Conservation (phyloP, 35 echinoderm and acorn worm genomes). For the Ptychodera flava region DNA sequence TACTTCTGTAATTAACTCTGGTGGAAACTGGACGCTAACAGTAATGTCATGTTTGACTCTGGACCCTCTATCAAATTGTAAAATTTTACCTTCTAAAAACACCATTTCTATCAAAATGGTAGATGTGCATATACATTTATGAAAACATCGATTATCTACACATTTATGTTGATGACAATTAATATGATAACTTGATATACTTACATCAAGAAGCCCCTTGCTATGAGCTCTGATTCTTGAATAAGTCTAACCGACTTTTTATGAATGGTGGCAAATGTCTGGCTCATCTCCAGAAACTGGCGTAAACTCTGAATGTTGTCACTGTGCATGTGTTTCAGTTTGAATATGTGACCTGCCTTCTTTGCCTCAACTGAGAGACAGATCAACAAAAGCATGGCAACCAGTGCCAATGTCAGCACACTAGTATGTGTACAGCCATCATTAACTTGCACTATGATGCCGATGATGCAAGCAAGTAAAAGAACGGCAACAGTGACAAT, state of each 20-base stretch:
- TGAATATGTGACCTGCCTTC: background rate
- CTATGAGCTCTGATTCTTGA: background rate
- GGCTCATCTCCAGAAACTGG: background rate
- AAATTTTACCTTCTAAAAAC: too few relatives aligned
- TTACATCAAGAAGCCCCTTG: background rate
- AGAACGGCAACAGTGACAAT: background rate
- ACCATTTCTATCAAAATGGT: too few relatives aligned
- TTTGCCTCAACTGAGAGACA: background rate
- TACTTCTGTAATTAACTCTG: too few relatives aligned
- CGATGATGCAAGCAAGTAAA: background rate
- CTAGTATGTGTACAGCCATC: background rate
- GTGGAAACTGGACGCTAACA: too few relatives aligned
- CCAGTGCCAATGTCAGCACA: background rate
- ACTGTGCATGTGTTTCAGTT: background rate
- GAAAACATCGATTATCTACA: too few relatives aligned
- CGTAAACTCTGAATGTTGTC: background rate
- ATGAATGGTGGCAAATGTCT: background rate
- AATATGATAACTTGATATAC: too few relatives aligned
- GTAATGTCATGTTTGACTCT: too few relatives aligned
- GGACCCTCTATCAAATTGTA: too few relatives aligned
- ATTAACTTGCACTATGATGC: background rate
- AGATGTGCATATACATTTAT: too few relatives aligned
- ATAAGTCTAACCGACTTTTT: background rate
- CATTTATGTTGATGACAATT: too few relatives aligned
- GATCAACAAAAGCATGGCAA: background rate